phyloP scores from a whole-genome alignment of 2,113 vertebrate genomes.

The Melierax canorus region DNA sequence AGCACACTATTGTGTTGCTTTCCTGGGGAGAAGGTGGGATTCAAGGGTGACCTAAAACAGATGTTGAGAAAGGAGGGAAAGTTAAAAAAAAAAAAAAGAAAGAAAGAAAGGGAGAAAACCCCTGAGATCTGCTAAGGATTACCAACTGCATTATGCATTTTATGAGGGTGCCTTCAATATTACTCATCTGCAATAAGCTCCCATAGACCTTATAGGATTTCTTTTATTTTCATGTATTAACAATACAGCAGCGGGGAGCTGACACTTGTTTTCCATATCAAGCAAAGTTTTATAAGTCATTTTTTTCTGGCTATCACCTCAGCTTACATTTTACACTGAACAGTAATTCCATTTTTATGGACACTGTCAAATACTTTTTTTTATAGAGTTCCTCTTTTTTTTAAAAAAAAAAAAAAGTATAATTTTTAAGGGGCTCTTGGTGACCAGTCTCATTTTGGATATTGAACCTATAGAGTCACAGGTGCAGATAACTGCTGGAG shows the following conservation, averaged over 20 bases:
- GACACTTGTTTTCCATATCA: slow-evolving; percentile 11
- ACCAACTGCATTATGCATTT: slow-evolving; percentile 3
- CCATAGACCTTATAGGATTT: not conserved
- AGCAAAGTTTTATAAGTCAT: not conserved
- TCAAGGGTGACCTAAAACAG: slow-evolving; percentile 54
- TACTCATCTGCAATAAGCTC: slow-evolving; percentile 14
- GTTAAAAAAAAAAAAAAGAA: not conserved
- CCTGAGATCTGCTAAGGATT: not conserved
- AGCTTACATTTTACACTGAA: not conserved
- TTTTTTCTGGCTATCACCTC: slow-evolving; percentile 36
- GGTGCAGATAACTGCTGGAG: not conserved
- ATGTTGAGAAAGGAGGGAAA: slow-evolving; percentile 17
- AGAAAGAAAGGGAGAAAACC: not conserved
- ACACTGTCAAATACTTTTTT: slow-evolving; percentile 1
- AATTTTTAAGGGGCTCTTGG: not conserved
- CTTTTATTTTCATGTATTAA: not conserved
- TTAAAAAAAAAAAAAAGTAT: not conserved
- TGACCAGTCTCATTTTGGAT: not conserved
- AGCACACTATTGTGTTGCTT: not conserved
- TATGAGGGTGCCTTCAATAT: slow-evolving; percentile 24
- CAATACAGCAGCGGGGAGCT: not conserved
- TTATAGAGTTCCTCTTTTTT: not conserved
- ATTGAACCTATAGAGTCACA: not conserved
- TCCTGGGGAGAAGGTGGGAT: slow-evolving; percentile 36
- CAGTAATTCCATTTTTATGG: slow-evolving; percentile 15